Conservation (phyloP, 2,888 invertebrate genomes). For the Acheta domesticus region DNA sequence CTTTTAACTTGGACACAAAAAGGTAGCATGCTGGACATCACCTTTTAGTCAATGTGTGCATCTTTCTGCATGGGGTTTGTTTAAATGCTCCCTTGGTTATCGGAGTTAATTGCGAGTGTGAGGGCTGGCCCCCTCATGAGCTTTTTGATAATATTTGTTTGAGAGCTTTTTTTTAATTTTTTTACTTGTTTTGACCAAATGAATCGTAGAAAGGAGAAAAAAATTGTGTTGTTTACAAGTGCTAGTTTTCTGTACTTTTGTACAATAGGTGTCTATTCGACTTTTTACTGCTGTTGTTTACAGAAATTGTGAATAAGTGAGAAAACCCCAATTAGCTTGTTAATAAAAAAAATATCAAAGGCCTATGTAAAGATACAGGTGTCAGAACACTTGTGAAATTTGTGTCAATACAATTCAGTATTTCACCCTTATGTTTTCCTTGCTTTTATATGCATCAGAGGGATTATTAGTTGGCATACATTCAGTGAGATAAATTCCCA, state of each 20-base stretch:
- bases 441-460: neutral
- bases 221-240: conserved; percentile 4
- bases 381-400: conserved; percentile 3
- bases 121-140: neutral
- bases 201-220: neutral
- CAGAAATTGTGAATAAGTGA: neutral
- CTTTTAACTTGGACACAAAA: neutral
- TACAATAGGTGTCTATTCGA: neutral
- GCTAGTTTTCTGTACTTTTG: neutral
- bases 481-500: conserved; percentile 10
- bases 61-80: neutral
- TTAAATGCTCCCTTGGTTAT: neutral
- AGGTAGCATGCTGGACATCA: conserved; percentile 10
- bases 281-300: neutral
- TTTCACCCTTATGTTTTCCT: neutral
- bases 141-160: conserved; percentile 9
- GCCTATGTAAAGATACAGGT: neutral
- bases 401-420: neutral
- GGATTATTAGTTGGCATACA: neutral
- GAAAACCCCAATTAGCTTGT: neutral
- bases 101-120: neutral
- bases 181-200: neutral
- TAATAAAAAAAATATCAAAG: neutral
- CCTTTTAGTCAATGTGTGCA: conserved; percentile 5
- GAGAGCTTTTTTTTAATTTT: neutral